Base-by-base conservation (phyloP, 2,888 invertebrate species). In the Callimorpha dominula region DNA sequence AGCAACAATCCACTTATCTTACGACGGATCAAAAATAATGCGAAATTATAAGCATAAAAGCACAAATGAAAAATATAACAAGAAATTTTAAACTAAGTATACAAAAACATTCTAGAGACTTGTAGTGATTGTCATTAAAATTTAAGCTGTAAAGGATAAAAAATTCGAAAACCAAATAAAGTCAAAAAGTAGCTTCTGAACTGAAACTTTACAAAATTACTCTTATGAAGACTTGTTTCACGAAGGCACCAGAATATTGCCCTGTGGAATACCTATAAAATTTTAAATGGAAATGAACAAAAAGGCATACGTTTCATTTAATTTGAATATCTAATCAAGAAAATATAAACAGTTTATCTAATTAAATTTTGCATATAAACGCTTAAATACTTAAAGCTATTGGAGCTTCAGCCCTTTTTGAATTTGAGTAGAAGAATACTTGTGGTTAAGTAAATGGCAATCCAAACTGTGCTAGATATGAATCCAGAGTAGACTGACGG, bases 401-500 rank as follows among this genome's bases (percentile, higher is more conserved):
- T 20, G 40, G 64, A 14, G 0, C 11, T 62, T 95, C 96, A 98
- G 79, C 98, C 98, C 93, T 98, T 98, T 90, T 98, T 98, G 86
- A 98, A 98, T 90, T 98, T 98, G 63, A 98, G 95, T 74, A 98
- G 90, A 46, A 98, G 90, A 81, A 98, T 97, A 89, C 98, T 97
- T 17, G 97, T 90, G 2, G 97, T 97, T 74, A 98, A 93, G 85
- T 98, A 98, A 14, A 98, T 93, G 0, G 97, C 91, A 42, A 98
- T 98, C 99, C 99, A 99, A 7, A 97, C 90, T 0, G 96, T 91
- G 0, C 98, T 97, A 4, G 98, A 97, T 2, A 98, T 92, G 89
- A 98, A 99, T 0, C 99, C 99, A 31, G 96, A 94, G 91, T 98
- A 98, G 4, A 99, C 99, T 0, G 96, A 95, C 0, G 97, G 96